Evolutionary conservation across 2,797 vertebrate species (phyloP), one percentile per base, ranked within the genome.

Genomic region (Etheostoma nigrum): DNA sequence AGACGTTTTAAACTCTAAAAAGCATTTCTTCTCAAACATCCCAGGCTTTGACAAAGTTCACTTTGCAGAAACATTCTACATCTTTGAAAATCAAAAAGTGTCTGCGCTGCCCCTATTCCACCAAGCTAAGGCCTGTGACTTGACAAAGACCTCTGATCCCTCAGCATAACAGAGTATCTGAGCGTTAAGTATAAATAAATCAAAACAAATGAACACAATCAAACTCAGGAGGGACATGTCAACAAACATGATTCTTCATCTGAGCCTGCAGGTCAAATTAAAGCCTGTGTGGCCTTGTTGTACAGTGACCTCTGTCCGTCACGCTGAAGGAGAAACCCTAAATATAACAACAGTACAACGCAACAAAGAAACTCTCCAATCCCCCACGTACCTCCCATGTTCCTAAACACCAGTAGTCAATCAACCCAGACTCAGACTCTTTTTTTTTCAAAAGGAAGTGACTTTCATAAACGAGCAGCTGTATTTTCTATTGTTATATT

Each of bases 161-260:
- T 27, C 30, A 14, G 15, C 57, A 25, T 36, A 53, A 64, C 48
- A 68, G 78, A 78, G 85, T 74, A 89, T 64, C 78, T 62, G 83
- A 85, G 88, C 84, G 19, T 90, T 88, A 30, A 30, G 45, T 65
- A 55, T 30, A 48, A 63, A 78, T 25, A 55, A 74, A 87, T 69
- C 59, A 87, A 87, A 93, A 91, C 87, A 88, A 89, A 78, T 42
- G 67, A 89, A 92, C 88, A 91, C 90, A 88, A 88, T 84, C 75
- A 78, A 80, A 89, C 81, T 74, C 7, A 15, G 60, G 67, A 74
- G 69, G 74, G 74, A 80, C 36, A 65, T 85, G 79, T 79, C 89
- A 91, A 88, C 92, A 92, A 91, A 94, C 88, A 90, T 11, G 64
- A 71, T 78, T 80, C 70, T 53, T 83, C 65, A 47, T 68, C 79